phyloP scores from a whole-genome alignment of 2,888 invertebrate genomes.

The Panzeria rudis region DNA sequence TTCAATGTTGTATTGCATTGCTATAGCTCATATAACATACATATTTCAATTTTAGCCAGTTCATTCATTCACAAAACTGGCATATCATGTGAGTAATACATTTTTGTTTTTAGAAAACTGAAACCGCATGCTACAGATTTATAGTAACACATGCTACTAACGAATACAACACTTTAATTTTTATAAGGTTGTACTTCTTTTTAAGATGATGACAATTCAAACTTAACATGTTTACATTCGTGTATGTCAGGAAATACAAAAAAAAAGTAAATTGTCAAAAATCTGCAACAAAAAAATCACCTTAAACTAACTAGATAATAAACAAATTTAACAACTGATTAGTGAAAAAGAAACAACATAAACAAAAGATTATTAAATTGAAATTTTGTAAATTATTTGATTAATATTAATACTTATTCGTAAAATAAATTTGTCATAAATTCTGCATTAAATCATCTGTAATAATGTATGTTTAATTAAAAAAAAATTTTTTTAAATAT shows the following conservation, averaged over 20 bases:
- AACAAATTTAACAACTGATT: constrained; percentile 17
- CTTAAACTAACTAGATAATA: neutral
- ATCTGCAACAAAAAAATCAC: neutral
- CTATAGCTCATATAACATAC: no score
- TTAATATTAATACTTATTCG: constrained; percentile 47
- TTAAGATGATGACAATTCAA: no score
- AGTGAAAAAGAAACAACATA: constrained; percentile 10
- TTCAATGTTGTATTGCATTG: no score
- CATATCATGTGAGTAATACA: no score
- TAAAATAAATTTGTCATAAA: constrained; percentile 52
- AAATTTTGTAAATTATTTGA: constrained; percentile 66
- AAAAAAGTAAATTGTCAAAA: neutral
- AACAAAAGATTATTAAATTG: constrained; percentile 21
- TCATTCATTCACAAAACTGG: no score
- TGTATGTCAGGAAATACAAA: neutral
- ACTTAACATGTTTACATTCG: neutral
- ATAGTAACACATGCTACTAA: no score
- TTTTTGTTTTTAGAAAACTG: no score
- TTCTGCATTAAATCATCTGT: constrained; percentile 65
- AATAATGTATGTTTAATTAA: constrained; percentile 65
- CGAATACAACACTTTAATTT: no score
- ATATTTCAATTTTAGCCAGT: no score
- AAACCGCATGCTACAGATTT: no score
- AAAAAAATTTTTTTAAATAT: constrained; percentile 15
- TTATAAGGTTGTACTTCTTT: no score